phyloP scores from a whole-genome alignment of 2,113 vertebrate genomes.

The human region DNA sequence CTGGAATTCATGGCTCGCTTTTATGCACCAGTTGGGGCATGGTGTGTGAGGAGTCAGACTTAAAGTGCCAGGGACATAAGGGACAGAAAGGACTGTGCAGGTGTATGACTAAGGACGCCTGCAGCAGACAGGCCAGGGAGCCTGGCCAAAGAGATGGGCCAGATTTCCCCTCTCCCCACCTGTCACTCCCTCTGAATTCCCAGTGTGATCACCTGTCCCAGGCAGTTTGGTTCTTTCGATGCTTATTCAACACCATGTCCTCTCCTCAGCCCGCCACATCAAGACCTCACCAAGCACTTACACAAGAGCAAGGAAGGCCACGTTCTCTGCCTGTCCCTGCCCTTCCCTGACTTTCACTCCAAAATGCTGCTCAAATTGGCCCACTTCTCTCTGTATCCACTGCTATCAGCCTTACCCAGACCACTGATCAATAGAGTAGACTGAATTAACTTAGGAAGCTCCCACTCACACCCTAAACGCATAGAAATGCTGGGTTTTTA shows the following conservation, averaged over 20 bases:
- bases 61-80: conserved; percentile 66
- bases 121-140: conserved; percentile 58
- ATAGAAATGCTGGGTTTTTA: background rate
- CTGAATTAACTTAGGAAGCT: background rate
- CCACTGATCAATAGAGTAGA: background rate
- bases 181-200: conserved; percentile 62
- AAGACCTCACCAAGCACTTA: background rate
- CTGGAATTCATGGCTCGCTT: conserved; percentile 35
- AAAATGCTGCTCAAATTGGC: background rate
- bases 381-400: background rate
- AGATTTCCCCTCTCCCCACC: conserved; percentile 65
- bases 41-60: conserved; percentile 56
- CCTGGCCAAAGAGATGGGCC: conserved; percentile 63
- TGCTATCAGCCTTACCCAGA: background rate
- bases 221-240: conserved; percentile 19
- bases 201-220: conserved; percentile 54
- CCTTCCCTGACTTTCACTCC: background rate
- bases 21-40: conserved; percentile 55
- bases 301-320: background rate
- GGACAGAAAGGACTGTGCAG: conserved; percentile 47
- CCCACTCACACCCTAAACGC: background rate
- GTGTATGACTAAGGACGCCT: conserved; percentile 59
- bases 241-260: background rate
- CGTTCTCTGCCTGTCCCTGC: background rate
- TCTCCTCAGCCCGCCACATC: background rate